Percentiles rank a stretch among this genome's conserved stretches.
Evolutionary conservation across 2,113 vertebrate genomes (phyloP).

Genomic region (Cyanoliseus patagonus): DNA sequence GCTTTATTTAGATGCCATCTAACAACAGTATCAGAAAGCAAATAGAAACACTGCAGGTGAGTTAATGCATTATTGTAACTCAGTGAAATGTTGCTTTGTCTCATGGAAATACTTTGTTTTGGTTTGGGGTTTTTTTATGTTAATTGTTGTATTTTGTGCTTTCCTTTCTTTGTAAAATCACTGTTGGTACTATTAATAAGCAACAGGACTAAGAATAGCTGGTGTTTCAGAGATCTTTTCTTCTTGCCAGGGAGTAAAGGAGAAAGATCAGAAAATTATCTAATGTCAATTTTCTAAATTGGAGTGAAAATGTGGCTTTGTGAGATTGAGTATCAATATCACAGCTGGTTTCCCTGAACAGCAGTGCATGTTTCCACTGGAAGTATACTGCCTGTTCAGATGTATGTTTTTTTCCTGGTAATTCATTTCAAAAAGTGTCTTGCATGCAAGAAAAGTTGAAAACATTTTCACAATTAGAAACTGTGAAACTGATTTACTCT

Average conservation of each 20-base stretch:
- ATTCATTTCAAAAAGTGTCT: background rate
- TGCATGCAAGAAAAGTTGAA: background rate
- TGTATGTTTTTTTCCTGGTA: background rate
- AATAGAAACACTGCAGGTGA: conserved; percentile 99
- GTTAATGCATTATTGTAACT: conserved; percentile 74
- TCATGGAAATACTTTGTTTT: conserved; percentile 39
- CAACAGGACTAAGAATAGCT: background rate
- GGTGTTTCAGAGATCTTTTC: background rate
- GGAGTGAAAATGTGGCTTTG: background rate
- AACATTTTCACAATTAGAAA: conserved; percentile 8
- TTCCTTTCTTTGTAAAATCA: conserved; percentile 23
- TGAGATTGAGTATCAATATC: background rate
- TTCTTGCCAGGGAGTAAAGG: background rate
- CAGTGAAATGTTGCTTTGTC: conserved; percentile 69
- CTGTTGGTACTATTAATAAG: background rate
- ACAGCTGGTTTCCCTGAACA: background rate
- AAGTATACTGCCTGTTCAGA: background rate
- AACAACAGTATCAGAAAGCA: conserved; percentile 99
- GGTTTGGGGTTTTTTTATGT: background rate
- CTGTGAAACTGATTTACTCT: conserved; percentile 21
- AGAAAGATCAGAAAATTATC: background rate
- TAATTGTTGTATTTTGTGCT: conserved; percentile 61
- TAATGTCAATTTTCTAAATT: background rate
- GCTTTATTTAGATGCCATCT: conserved; percentile 99
- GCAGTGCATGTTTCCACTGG: conserved; percentile 3